These are phyloP conservation scores for Asbolus verrucosus DNA, from an alignment of 1,140 invertebrate genomes.

Conservation along the genomic window DNA sequence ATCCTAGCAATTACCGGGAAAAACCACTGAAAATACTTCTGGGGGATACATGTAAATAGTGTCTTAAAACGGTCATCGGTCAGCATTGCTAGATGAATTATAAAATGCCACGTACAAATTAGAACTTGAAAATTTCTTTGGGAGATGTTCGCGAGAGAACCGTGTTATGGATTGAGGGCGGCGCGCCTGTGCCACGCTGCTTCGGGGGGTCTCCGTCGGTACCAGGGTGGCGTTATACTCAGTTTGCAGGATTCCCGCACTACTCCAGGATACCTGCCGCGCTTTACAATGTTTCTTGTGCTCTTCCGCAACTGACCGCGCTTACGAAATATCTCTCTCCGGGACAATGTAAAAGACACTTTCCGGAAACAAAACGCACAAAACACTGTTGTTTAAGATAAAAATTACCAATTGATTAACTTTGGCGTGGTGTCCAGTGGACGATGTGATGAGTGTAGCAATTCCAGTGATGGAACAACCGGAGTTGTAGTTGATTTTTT, in stretches of 20 bases:
- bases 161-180: constrained; percentile 38
- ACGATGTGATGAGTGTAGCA: constrained; percentile 31
- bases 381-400: background rate
- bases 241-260: constrained; percentile 55
- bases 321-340: constrained; percentile 30
- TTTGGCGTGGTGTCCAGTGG: constrained; percentile 19
- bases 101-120: constrained; percentile 44
- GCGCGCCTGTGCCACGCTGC: constrained; percentile 33
- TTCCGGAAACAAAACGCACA: constrained; percentile 18
- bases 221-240: constrained; percentile 52
- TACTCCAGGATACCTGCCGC: constrained; percentile 46
- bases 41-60: background rate
- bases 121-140: constrained; percentile 42
- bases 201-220: constrained; percentile 40
- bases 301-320: constrained; percentile 48
- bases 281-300: constrained; percentile 46
- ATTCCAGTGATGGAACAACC: constrained; percentile 40
- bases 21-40: background rate
- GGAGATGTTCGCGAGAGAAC: constrained; percentile 25
- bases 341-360: constrained; percentile 40
- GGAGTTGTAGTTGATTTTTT: constrained; percentile 10
- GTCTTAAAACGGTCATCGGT: background rate
- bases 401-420: constrained; percentile 4
- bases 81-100: constrained; percentile 29
- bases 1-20: background rate